Evolutionary conservation across 2,113 vertebrate species (phyloP), one percentile per base, ranked within the genome.

Genomic region (Forbesichthys agassizii): DNA sequence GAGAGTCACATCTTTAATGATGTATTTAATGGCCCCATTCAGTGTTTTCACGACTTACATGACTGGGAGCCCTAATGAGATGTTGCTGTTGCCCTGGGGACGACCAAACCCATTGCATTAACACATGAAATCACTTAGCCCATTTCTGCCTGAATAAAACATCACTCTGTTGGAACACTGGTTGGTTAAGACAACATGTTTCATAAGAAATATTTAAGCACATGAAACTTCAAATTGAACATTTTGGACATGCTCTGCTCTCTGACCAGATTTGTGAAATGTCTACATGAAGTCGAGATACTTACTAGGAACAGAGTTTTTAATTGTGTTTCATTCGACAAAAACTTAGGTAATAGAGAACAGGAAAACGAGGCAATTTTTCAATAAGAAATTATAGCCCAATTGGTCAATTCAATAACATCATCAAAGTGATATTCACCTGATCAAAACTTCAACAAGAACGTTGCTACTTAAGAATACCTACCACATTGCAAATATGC

Each of bases 1-100:
- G 27, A 65, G 64, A 84, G 80, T 76, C 72, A 81, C 86, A 79
- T 86, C 85, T 86, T 89, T 90, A 84, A 89, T 87, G 84, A 81
- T 83, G 81, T 74, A 75, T 84, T 87, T 88, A 87, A 88, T 69
- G 27, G 69, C 85, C 74, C 80, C 62, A 72, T 83, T 78, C 81
- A 71, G 46, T 16, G 80, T 69, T 80, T 81, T 74, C 65, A 53
- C 64, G 1, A 81, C 82, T 83, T 79, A 79, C 79, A 84, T 88
- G 82, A 89, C 81, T 79, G 57, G 68, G 76, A 80, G 81, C 58
- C 70, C 79, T 89, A 88, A 89, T 87, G 89, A 90, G 88, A 86
- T 67, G 68, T 49, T 69, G 64, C 73, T 47, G 63, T 79, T 77
- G 83, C 81, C 79, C 51, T 78, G 74, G 84, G 85, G 77, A 86